Base-by-base conservation (phyloP, 2,113 vertebrate genomes). In the Saccopteryx leptura region DNA sequence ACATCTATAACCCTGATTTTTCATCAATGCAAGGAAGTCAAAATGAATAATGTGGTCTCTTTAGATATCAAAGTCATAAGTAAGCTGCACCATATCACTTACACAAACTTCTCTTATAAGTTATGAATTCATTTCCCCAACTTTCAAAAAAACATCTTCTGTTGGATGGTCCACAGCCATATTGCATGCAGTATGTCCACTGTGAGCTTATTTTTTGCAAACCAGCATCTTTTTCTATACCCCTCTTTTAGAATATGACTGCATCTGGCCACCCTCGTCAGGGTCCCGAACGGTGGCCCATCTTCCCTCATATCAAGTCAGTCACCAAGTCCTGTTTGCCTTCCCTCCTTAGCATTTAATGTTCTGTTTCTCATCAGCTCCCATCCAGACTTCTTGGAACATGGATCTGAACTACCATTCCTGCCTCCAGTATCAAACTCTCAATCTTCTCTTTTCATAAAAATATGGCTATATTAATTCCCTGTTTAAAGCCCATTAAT, bases 41-140 rank as follows among this genome's bases (percentile, higher is more conserved):
- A 69, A 79, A 76, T 21, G 31, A 90, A 94, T 28, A 93, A 83
- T 33, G 5, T 48, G 61, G 4, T 75, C 12, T 33, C 23, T 92
- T 80, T 81, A 68, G 24, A 79, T 33, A 87, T 4, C 18, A 74
- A 79, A 74, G 58, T 83, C 58, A 63, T 65, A 75, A 74, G 24
- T 61, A 79, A 84, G 9, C 31, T 66, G 3, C 28, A 84, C 15
- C 24, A 69, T n/a, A 88, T 52, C 63, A 52, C 19, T 48, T 76
- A 54, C 50, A 7, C 48, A 72, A 61, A 23, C 28, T 56, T 91
- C 82, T 85, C 28, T 65, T 33, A 28, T 54, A 68, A 79, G 21
- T 14, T 78, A 60, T n/a, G 23, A 66, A 88, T 88, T 80, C 39
- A 66, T 93, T 79, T 93, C 78, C 48, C 66, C 19, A 93, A 71